Percentiles rank a stretch among this genome's conserved stretches.
Conservation (phyloP, 2,113 vertebrate species). For the Lophius piscatorius region DNA sequence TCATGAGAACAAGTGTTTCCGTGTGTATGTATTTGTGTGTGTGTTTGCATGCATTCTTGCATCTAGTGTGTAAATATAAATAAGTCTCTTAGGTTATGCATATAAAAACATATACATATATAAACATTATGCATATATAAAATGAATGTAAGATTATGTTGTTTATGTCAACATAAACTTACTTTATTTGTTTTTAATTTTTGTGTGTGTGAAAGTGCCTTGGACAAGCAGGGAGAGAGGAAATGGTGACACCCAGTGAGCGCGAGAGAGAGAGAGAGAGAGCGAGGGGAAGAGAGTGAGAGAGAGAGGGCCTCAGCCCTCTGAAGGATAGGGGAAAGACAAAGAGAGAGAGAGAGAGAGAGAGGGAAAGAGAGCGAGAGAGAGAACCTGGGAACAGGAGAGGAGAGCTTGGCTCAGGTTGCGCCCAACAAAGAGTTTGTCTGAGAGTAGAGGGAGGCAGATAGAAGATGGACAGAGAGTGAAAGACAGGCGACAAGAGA, state of each 20-base stretch:
- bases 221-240: slow-evolving; percentile 68
- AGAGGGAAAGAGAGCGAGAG: slow-evolving; percentile 28
- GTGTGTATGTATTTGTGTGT: slow-evolving; percentile 18
- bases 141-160: too few species aligned
- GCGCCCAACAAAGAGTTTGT: slow-evolving; percentile 67
- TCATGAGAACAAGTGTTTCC: slow-evolving; percentile 62
- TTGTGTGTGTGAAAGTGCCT: slow-evolving; percentile 8
- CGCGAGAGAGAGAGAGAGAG: slow-evolving; percentile 37
- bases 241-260: slow-evolving; percentile 76
- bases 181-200: not conserved
- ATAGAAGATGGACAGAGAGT: slow-evolving; percentile 32
- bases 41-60: slow-evolving; percentile 15
- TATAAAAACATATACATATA: too few species aligned
- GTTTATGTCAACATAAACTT: too few species aligned
- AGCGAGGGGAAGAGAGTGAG: slow-evolving; percentile 25
- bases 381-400: slow-evolving; percentile 74
- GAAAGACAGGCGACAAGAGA: slow-evolving; percentile 16
- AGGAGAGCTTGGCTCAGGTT: slow-evolving; percentile 68
- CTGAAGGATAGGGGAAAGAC: slow-evolving; percentile 19
- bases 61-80: slow-evolving; percentile 6
- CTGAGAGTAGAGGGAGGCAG: slow-evolving; percentile 35
- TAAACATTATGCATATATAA: not conserved
- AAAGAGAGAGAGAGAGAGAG: slow-evolving; percentile 44
- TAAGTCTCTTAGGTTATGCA: not conserved
- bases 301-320: slow-evolving; percentile 15